Base-by-base conservation (phyloP, 2,113 vertebrate genomes). In the Tauraco erythrolophus region DNA sequence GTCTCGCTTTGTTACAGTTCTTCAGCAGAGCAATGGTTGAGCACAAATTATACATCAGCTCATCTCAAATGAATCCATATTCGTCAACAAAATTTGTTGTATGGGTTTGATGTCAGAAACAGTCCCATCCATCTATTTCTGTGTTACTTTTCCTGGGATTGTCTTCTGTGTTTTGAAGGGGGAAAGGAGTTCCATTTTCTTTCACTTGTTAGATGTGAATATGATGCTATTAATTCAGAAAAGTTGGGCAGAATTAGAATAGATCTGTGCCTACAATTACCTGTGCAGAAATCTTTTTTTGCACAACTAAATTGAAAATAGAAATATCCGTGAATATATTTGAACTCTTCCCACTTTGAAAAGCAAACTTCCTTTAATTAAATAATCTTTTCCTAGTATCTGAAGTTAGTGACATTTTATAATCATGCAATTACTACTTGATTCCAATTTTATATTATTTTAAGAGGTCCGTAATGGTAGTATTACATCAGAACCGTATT, bases 331-430 rank as follows among this genome's bases (percentile, higher is more conserved):
- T 27, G 58, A 50, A 30, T 53, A 15, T 46, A 24, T 31, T 22
- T 65, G 83, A 91, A 68, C 51, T 62, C 17, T n/a, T 68, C 25
- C 14, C 28, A 16, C 21, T 84, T 16, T 45, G 58, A 76, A 94
- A 69, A 86, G n/a, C 35, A 84, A 60, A 23, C 37, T 64, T 69
- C 30, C 45, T 57, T 74, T 81, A 91, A 83, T 83, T 79, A 78
- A 76, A 53, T 58, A 14, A 5, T 19, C 39, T 76, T 82, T 43
- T 41, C 30, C 31, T 72, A 4, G 37, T 84, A 0, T 35, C 41
- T 87, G 31, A 56, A 72, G 37, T 50, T 65, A 69, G 37, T 94
- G 58, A 24, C 56, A 61, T 81, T 95, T 91, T 74, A 17, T 77
- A 57, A 70, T 80, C 30, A 8, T 33, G 33, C 68, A 69, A 4